Base-by-base conservation (phyloP, 2,888 invertebrate species). In the Parapristionchus giblindavisi region DNA sequence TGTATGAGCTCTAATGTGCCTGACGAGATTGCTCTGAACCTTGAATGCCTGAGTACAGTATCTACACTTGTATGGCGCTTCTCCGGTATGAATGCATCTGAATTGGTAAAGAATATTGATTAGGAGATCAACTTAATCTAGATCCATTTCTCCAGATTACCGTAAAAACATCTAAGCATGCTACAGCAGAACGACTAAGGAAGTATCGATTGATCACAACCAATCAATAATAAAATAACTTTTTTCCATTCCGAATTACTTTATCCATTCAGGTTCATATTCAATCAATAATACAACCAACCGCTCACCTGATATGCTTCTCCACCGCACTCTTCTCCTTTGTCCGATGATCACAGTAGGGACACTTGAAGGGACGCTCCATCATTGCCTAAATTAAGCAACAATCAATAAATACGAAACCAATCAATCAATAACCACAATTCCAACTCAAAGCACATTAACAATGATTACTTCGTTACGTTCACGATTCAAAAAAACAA, bases 21-120 rank as follows among this genome's bases (percentile, higher is more conserved):
- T 75, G 6, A 83, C 80, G 36, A 85, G 78, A 66, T 85, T 85
- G 76, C 82, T 83, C 73, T 83, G 85, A 24, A 85, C 80, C 75
- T 85, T 85, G 79, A 85, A 85, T 4, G 77, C 61, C 73, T 80
- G 80, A 32, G 65, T 48, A 76, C 85, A 85, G 71, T 58, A 78
- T 11, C 68, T 68, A 72, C 85, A 83, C 61, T 78, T 77, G 76
- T 83, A 85, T 51, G 85, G 85, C n/a, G 83, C 75, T 66, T 85
- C 85, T 27, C 76, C 60, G 29, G 85, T 85, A 78, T 85, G 85
- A 32, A 84, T 82, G 72, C 82, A 83, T 17, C 83, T 79, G 65
- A 1, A 27, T 27, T 34, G 21, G 14, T 6, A 77, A 58, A 24
- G 2, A 8, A n/a, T n/a, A n/a, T n/a, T n/a, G n/a, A n/a, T n/a